Conservation (phyloP, 2,113 vertebrate species). For the Condylura cristata region DNA sequence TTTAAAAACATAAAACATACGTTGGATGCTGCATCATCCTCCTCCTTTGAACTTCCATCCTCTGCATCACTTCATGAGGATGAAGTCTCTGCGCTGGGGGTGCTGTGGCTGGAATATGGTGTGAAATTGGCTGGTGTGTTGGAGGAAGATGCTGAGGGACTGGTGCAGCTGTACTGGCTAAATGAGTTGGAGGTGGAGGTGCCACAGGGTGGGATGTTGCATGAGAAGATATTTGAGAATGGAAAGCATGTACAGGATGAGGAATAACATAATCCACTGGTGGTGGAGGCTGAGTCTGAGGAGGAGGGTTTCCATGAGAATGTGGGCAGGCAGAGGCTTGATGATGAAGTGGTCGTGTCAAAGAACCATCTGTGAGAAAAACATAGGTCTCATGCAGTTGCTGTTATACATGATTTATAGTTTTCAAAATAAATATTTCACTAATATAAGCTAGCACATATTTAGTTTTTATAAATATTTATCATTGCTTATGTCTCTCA, state of each 20-base stretch:
- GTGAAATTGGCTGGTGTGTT: constrained; percentile 93
- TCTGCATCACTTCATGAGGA: constrained; percentile 97
- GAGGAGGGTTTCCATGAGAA: constrained; percentile 94
- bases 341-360: constrained; percentile 96
- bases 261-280: constrained; percentile 97
- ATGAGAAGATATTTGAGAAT: constrained; percentile 93
- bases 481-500: constrained; percentile 14
- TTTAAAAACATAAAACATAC: constrained; percentile 85
- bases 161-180: constrained; percentile 90
- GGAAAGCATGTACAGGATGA: constrained; percentile 95
- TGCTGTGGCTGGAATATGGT: constrained; percentile 94
- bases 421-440: neutral
- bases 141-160: constrained; percentile 93
- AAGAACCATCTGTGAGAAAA: constrained; percentile 90
- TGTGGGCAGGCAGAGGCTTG: constrained; percentile 96
- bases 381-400: neutral
- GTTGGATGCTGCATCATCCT: constrained; percentile 99
- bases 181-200: constrained; percentile 91
- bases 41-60: constrained; percentile 97
- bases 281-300: constrained; percentile 92
- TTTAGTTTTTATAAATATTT: constrained; percentile 42
- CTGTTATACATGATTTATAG: neutral
- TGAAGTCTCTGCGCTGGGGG: constrained; percentile 94
- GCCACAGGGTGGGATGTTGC: constrained; percentile 92
- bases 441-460: neutral